Evolutionary conservation across 2,888 invertebrate species (phyloP), one percentile per base, ranked within the genome.

Genomic region (Pherbina coryleti): DNA sequence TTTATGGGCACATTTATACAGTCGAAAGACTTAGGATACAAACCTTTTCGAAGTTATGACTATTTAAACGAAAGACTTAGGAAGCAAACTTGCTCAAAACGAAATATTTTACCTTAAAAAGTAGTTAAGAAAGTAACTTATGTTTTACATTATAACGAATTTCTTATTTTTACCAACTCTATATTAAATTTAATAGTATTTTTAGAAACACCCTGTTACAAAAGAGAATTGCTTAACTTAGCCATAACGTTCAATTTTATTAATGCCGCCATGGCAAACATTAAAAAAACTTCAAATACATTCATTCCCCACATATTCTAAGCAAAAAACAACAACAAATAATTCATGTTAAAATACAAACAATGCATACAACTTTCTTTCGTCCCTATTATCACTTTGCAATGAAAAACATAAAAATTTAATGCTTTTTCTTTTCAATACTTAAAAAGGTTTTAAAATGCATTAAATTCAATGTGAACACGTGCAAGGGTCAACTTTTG

Each of bases 401-500:
- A 19, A 55, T 55, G 19, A 49, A 69, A 69, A 28, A n/a, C 49
- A 69, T 28, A 49, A 28, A 51, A 22, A 69, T 51, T 69, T 69
- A 69, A 69, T 69, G 69, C 14, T 28, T 14, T 51, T 51, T 25
- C 9, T 66, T 66, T 66, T 25, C 34, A 17, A 51, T 22, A 49
- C 67, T 37, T 7, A 55, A 62, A 44, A 55, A 31, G 34, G 22
- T 73, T 62, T 55, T 22, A 19, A 71, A 71, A 55, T 55, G 71
- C 55, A 71, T 55, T 31, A 62, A 60, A 73, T 53, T 37, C 81
- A 82, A 81, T 82, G 83, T 83, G 83, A 85, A 86, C 87, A 87
- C 87, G 87, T 87, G 87, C 88, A 87, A 85, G 86, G 87, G 85
- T 86, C 86, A 85, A 81, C 80, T 81, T 81, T 28, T 28, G 67